Evolutionary conservation across 2,888 invertebrate species (phyloP).

Genomic region (Hirtodrosophila alboralis): DNA sequence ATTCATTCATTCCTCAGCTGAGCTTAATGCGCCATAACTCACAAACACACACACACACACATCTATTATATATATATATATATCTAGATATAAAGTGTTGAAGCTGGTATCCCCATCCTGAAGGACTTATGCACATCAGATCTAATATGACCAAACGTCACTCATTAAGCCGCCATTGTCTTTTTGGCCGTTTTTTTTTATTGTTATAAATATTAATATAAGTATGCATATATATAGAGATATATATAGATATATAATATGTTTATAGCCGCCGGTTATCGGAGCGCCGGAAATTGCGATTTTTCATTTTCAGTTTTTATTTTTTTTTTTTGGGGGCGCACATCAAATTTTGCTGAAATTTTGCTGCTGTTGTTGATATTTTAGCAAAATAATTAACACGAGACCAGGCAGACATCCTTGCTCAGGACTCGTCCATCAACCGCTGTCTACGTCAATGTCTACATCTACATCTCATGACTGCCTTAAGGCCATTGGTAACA

Average conservation of each 20-base stretch:
- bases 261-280: conserved; percentile 68
- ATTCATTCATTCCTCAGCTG: conserved; percentile 28
- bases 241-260: conserved; percentile 31
- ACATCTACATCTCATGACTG: conserved; percentile 26
- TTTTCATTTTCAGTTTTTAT: conserved; percentile 74
- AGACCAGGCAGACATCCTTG: conserved; percentile 32
- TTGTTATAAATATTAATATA: conserved; percentile 43
- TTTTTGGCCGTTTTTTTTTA: conserved; percentile 53
- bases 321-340: conserved; percentile 57
- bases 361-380: conserved; percentile 55
- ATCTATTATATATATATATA: too few species aligned
- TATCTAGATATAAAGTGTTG: neutral
- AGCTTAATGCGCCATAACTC: conserved; percentile 72
- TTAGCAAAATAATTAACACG: conserved; percentile 75
- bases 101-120: neutral
- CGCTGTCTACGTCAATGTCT: conserved; percentile 3
- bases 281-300: conserved; percentile 73
- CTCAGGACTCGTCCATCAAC: conserved; percentile 20
- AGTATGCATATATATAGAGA: conserved; percentile 8
- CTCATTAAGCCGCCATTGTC: conserved; percentile 68
- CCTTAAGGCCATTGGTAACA: conserved; percentile 38
- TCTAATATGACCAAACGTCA: conserved; percentile 77
- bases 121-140: conserved; percentile 46
- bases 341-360: conserved; percentile 73
- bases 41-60: conserved; percentile 30